Evolutionary conservation across 2,113 vertebrate genomes (phyloP).

Genomic region (Morone saxatilis): DNA sequence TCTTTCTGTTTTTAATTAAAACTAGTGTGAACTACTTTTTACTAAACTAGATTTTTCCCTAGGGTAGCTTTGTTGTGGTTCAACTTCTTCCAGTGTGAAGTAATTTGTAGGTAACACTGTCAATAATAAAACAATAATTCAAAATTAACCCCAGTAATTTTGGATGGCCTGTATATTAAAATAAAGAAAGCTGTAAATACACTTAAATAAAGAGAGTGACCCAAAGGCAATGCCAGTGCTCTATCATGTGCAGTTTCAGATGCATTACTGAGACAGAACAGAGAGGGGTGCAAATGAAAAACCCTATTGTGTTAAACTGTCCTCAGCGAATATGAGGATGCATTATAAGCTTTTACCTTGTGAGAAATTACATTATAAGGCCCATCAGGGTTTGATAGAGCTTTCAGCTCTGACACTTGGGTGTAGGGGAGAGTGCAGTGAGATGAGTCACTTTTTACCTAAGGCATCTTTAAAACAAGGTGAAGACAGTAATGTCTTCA

Average conservation of each 20-base stretch:
- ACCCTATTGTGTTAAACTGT: slow-evolving; percentile 63
- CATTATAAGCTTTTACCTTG: slow-evolving; percentile 70
- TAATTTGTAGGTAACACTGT: too few relatives aligned
- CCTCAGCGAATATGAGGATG: slow-evolving; percentile 59
- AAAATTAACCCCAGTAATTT: neutral
- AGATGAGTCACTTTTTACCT: slow-evolving; percentile 13
- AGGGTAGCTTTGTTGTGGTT: too few relatives aligned
- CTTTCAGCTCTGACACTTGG: slow-evolving; percentile 38
- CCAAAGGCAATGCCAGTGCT: slow-evolving; percentile 24
- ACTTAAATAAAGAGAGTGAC: slow-evolving; percentile 36
- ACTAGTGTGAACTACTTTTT: too few relatives aligned
- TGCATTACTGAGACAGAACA: slow-evolving; percentile 43
- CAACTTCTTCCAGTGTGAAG: too few relatives aligned
- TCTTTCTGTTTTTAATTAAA: too few relatives aligned
- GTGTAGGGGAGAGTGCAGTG: neutral
- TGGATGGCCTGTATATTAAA: neutral
- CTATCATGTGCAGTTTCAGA: slow-evolving; percentile 37
- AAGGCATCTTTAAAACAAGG: slow-evolving; percentile 32
- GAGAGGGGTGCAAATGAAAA: slow-evolving; percentile 60
- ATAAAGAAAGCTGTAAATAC: slow-evolving; percentile 8
- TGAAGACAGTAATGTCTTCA: slow-evolving; percentile 19
- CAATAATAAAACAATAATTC: neutral
- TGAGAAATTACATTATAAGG: slow-evolving; percentile 62
- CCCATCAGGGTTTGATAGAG: slow-evolving; percentile 46
- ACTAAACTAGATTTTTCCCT: too few relatives aligned